phyloP scores from a whole-genome alignment of 2,888 invertebrate species.

The Cephus pygmeus region DNA sequence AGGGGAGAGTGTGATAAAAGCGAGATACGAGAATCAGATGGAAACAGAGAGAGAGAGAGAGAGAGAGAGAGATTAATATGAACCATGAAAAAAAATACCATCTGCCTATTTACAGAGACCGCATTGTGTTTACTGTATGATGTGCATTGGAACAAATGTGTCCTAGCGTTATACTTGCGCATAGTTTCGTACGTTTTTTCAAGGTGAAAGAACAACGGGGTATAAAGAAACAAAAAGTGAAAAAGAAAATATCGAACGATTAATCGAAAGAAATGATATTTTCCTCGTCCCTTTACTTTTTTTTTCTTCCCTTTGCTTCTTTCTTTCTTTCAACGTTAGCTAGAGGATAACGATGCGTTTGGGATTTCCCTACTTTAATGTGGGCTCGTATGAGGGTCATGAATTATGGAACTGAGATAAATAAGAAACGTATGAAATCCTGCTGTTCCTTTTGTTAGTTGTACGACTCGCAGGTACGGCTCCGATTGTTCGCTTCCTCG shows the following conservation, averaged over 20 bases:
- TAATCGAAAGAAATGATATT: neutral
- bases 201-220: neutral
- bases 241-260: neutral
- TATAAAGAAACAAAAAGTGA: neutral
- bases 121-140: neutral
- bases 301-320: neutral
- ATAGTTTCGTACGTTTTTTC: neutral
- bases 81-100: constrained; percentile 32
- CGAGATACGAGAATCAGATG: neutral
- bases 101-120: constrained; percentile 46
- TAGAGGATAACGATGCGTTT: neutral
- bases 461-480: neutral
- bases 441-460: neutral
- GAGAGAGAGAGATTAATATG: constrained; percentile 6
- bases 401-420: neutral
- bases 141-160: neutral
- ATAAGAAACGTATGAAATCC: neutral
- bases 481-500: neutral
- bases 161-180: neutral
- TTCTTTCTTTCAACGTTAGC: neutral
- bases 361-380: neutral
- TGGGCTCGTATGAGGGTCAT: neutral
- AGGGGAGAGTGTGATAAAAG: neutral
- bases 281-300: neutral
- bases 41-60: constrained; percentile 3